These are phyloP conservation scores for Cetoscarus ocellatus DNA, from an alignment of 2,797 vertebrate genomes.

Conservation along the genomic window DNA sequence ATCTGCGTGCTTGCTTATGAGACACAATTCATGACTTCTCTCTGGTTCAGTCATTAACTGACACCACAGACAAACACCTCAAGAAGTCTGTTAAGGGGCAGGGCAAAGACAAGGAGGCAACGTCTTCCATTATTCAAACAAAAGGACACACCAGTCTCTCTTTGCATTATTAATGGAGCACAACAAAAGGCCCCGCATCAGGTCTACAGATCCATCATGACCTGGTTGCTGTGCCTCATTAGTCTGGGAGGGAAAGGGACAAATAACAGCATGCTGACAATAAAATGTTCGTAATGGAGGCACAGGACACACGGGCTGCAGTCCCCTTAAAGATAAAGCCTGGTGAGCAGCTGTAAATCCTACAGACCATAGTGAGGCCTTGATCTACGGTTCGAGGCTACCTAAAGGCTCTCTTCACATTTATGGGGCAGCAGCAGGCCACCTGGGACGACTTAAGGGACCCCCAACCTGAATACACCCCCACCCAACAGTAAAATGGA, in stretches of 20 bases:
- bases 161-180: constrained; percentile 79
- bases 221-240: constrained; percentile 71
- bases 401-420: constrained; percentile 43
- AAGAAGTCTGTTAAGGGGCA: constrained; percentile 45
- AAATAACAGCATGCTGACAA: constrained; percentile 67
- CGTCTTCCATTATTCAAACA: constrained; percentile 48
- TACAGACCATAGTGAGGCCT: constrained; percentile 51
- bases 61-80: constrained; percentile 32
- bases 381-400: constrained; percentile 68
- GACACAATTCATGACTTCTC: constrained; percentile 50
- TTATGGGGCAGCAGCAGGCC: constrained; percentile 60
- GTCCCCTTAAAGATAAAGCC: constrained; percentile 66
- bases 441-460: constrained; percentile 69
- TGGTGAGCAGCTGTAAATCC: constrained; percentile 59
- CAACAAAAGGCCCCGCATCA: constrained; percentile 72
- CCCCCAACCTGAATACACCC: constrained; percentile 57
- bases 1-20: constrained; percentile 47
- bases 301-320: constrained; percentile 31
- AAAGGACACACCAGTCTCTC: constrained; percentile 49
- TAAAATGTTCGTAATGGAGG: constrained; percentile 71
- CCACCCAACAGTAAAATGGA: constrained; percentile 58
- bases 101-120: constrained; percentile 43
- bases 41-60: constrained; percentile 53
- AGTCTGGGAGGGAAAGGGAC: constrained; percentile 64
- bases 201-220: constrained; percentile 66